These are phyloP conservation scores for Euzetes globulus DNA, from an alignment of 2,888 invertebrate species.

Conservation along the genomic window DNA sequence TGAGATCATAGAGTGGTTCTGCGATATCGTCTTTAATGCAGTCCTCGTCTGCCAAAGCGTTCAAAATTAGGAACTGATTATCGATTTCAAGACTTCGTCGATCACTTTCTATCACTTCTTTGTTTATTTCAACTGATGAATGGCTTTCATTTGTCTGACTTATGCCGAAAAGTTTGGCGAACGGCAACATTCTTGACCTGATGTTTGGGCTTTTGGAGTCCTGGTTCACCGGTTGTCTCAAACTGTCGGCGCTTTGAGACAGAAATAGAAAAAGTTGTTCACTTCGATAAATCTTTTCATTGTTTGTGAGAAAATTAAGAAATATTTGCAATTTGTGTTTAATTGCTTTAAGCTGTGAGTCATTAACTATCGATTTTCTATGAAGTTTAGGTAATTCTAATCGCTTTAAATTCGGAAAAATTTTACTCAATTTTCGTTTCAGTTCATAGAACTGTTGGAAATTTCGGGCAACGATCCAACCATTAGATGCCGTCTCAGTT, in stretches of 20 bases:
- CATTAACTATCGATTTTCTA: conserved; percentile 4
- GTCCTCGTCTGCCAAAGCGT: conserved; percentile 42
- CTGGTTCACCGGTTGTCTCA: conserved; percentile 61
- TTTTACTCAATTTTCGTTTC: conserved; percentile 63
- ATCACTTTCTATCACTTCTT: neutral
- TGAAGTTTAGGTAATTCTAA: conserved; percentile 24
- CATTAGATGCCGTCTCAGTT: conserved; percentile 42
- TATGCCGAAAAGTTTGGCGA: conserved; percentile 30
- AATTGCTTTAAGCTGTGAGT: neutral
- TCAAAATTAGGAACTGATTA: conserved; percentile 22
- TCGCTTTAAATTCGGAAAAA: conserved; percentile 20
- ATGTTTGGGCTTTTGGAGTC: conserved; percentile 63
- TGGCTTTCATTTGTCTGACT: neutral
- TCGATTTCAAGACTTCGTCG: neutral
- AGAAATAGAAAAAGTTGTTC: conserved; percentile 83
- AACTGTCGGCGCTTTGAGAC: conserved; percentile 82
- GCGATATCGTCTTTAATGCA: conserved; percentile 68
- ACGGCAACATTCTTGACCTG: neutral
- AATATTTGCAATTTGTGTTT: conserved; percentile 20
- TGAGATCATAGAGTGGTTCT: conserved; percentile 75
- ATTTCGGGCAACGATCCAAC: conserved; percentile 50
- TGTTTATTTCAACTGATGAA: neutral
- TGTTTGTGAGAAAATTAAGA: conserved; percentile 59
- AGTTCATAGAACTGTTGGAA: conserved; percentile 64
- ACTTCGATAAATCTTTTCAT: conserved; percentile 75